A percentile compares a stretch with the other conserved stretches of the same genome.
These are phyloP conservation scores for Sitta carolinensis DNA, from an alignment of 2,797 vertebrate genomes.

Conservation along the genomic window DNA sequence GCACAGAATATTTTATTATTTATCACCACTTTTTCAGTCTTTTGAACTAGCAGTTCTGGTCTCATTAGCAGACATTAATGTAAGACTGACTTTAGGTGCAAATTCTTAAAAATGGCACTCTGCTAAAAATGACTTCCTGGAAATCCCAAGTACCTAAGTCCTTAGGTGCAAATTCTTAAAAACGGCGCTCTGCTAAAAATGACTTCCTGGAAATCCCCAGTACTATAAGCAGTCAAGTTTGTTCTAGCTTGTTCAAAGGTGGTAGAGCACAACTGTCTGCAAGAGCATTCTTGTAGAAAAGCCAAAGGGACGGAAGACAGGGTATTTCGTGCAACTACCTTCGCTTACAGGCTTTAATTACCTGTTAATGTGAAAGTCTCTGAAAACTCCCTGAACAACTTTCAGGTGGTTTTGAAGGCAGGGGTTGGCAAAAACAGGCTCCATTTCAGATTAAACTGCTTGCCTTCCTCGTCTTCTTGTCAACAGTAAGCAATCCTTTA, in stretches of 20 bases:
- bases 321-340: background rate
- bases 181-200: background rate
- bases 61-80: rapidly evolving
- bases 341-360: background rate
- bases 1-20: background rate
- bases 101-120: background rate
- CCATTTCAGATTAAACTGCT: background rate
- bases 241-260: background rate
- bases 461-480: background rate
- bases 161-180: background rate
- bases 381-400: background rate
- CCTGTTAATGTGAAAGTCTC: background rate
- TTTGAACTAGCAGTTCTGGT: background rate
- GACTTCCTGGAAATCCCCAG: background rate
- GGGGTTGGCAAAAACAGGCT: background rate
- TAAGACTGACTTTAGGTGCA: background rate
- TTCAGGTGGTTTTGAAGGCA: background rate
- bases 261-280: background rate
- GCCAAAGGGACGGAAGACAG: background rate
- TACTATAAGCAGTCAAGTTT: background rate
- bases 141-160: background rate
- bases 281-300: background rate
- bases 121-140: background rate
- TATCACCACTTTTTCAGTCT: background rate
- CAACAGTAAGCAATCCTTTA: background rate